phyloP scores from a whole-genome alignment of 2,797 vertebrate species.

The Erithacus rubecula region DNA sequence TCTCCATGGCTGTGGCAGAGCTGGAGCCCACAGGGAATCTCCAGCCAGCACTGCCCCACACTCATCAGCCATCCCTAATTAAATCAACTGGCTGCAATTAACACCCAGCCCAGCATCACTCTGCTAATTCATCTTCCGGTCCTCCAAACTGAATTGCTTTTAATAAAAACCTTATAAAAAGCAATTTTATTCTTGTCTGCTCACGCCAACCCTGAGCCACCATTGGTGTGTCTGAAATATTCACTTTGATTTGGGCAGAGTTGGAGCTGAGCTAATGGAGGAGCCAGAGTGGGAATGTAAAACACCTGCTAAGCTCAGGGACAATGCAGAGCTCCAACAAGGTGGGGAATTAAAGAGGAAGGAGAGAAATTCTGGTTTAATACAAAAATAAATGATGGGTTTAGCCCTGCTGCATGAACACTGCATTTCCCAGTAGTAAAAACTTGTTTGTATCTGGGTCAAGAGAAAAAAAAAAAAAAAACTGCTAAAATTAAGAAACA shows the following conservation, averaged over 20 bases:
- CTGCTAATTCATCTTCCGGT: neutral
- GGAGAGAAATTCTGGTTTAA: neutral
- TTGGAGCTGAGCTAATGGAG: neutral
- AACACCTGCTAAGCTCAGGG: neutral
- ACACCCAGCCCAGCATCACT: neutral
- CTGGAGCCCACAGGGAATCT: neutral
- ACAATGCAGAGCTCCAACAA: neutral
- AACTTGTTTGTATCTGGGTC: slow-evolving; percentile 14
- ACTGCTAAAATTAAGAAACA: neutral
- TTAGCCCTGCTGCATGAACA: neutral
- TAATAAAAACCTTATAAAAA: neutral
- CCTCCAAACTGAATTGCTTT: neutral
- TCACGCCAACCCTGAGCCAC: neutral
- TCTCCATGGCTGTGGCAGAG: neutral
- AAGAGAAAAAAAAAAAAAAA: neutral
- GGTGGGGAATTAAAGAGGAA: neutral
- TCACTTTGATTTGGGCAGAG: neutral
- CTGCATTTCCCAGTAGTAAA: slow-evolving; percentile 3
- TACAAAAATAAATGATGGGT: neutral
- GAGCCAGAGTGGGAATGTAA: neutral
- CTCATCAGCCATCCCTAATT: neutral
- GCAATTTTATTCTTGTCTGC: neutral
- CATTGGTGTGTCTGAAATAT: neutral
- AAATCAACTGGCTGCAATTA: neutral
- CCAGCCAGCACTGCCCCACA: accelerated